A percentile compares a stretch with the other conserved stretches of the same genome.
These are phyloP conservation scores for Drosophila helvetica DNA, from an alignment of 2,888 invertebrate species.

Conservation along the genomic window DNA sequence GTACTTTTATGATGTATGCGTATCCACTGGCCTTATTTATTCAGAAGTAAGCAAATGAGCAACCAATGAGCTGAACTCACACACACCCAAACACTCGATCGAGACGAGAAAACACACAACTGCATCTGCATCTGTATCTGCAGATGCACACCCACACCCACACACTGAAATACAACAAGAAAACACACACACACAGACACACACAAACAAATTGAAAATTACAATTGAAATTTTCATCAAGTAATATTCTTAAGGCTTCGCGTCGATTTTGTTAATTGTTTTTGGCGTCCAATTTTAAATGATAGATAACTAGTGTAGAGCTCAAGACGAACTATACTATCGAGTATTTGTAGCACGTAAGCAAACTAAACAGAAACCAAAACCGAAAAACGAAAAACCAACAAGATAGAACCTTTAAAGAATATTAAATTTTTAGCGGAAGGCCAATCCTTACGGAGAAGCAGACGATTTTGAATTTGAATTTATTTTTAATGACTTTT, in stretches of 20 bases:
- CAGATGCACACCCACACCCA: slow-evolving; percentile 17
- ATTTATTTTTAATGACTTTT: slow-evolving; percentile 73
- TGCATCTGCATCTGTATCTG: too few species aligned
- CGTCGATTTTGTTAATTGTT: slow-evolving; percentile 65
- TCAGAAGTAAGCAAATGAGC: slow-evolving; percentile 51
- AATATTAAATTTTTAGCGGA: slow-evolving; percentile 55
- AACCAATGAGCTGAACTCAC: slow-evolving; percentile 52
- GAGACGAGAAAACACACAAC: slow-evolving; percentile 2
- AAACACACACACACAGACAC: slow-evolving; percentile 32
- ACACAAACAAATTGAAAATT: slow-evolving; percentile 48
- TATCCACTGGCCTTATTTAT: slow-evolving; percentile 84
- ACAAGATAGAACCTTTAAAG: slow-evolving; percentile 3
- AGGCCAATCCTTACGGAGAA: slow-evolving; percentile 26
- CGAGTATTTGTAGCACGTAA: slow-evolving; percentile 39
- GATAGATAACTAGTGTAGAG: slow-evolving; percentile 51
- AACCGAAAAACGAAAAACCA: background rate
- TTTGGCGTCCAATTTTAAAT: slow-evolving; percentile 77
- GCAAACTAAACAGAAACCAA: slow-evolving; percentile 21
- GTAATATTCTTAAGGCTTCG: slow-evolving; percentile 56
- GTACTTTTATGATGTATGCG: slow-evolving; percentile 81
- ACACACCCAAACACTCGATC: slow-evolving; percentile 24
- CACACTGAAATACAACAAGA: slow-evolving; percentile 13
- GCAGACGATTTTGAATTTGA: slow-evolving; percentile 65
- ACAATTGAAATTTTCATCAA: slow-evolving; percentile 49
- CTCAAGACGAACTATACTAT: slow-evolving; percentile 42